These are phyloP conservation scores for Apodemia duryi DNA, from an alignment of 2,888 invertebrate species.

Conservation along the genomic window DNA sequence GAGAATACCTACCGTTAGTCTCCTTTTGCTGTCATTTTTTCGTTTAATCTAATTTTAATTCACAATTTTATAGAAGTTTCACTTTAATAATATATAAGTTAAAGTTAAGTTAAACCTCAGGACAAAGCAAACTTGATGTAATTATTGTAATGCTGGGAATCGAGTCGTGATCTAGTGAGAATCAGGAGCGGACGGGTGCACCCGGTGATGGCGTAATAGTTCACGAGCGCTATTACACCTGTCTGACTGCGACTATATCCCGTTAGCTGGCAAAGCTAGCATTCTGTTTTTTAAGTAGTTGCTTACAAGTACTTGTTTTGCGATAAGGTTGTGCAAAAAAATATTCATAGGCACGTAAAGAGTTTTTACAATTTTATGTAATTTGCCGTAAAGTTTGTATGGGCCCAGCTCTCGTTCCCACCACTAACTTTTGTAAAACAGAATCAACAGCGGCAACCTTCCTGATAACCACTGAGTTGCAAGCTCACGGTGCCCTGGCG, in stretches of 20 bases:
- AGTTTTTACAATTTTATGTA: too few species aligned
- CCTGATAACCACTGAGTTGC: too few species aligned
- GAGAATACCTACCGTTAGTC: too few species aligned
- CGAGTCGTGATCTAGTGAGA: conserved; percentile 32
- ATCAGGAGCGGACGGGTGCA: conserved; percentile 48
- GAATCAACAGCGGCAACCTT: too few species aligned
- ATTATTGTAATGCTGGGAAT: conserved; percentile 22
- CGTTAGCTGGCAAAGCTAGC: neutral
- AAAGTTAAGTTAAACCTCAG: neutral
- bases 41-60: too few species aligned
- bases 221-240: conserved; percentile 51
- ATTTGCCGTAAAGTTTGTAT: too few species aligned
- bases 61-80: neutral
- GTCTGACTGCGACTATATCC: conserved; percentile 28
- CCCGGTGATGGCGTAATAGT: conserved; percentile 54
- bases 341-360: too few species aligned
- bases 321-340: too few species aligned
- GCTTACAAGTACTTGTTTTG: neutral
- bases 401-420: too few species aligned
- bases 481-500: too few species aligned
- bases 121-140: neutral
- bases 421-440: too few species aligned
- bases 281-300: neutral
- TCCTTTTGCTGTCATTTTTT: too few species aligned
- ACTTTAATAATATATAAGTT: neutral